Conservation (phyloP, 2,113 vertebrate species). For the Pelvicachromis taeniatus region DNA sequence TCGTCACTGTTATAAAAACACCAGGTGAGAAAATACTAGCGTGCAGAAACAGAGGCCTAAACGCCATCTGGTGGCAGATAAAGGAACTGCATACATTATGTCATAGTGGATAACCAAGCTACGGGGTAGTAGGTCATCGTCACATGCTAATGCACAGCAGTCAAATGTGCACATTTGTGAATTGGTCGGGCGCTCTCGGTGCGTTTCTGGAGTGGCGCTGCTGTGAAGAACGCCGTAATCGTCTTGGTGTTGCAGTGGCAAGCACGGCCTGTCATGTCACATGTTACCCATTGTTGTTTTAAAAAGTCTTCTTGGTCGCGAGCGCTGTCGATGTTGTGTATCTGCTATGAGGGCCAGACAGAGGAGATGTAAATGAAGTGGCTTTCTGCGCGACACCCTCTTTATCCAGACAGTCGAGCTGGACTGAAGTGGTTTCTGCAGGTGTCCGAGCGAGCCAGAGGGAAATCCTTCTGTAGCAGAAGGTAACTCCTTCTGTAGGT, state of each 20-base stretch:
- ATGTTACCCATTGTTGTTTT: constrained; percentile 66
- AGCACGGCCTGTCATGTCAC: constrained; percentile 29
- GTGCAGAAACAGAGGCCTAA: constrained; percentile 7
- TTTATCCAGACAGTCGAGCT: not conserved
- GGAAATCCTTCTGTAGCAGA: not conserved
- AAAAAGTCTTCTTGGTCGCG: no score
- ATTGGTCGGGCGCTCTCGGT: constrained; percentile 31
- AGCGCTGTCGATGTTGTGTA: no score
- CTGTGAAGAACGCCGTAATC: constrained; percentile 62
- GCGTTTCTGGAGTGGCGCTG: constrained; percentile 43
- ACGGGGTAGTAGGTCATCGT: constrained; percentile 49
- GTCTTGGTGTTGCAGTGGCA: constrained; percentile 53
- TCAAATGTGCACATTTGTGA: constrained; percentile 56
- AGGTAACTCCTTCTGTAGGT: not conserved
- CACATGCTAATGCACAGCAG: constrained; percentile 37
- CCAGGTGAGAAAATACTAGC: constrained; percentile 26
- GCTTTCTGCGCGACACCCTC: not conserved
- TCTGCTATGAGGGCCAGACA: no score
- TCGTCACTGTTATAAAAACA: constrained; percentile 31
- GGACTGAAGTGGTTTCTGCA: constrained; percentile 44
- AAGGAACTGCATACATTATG: constrained; percentile 59
- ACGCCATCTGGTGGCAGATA: constrained; percentile 42
- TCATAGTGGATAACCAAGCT: constrained; percentile 70
- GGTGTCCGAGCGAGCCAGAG: not conserved
- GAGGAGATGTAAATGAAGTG: not conserved